Evolutionary conservation across 2,888 invertebrate genomes (phyloP), one percentile per base, ranked within the genome.

Genomic region (Dicyrtoma fusca): DNA sequence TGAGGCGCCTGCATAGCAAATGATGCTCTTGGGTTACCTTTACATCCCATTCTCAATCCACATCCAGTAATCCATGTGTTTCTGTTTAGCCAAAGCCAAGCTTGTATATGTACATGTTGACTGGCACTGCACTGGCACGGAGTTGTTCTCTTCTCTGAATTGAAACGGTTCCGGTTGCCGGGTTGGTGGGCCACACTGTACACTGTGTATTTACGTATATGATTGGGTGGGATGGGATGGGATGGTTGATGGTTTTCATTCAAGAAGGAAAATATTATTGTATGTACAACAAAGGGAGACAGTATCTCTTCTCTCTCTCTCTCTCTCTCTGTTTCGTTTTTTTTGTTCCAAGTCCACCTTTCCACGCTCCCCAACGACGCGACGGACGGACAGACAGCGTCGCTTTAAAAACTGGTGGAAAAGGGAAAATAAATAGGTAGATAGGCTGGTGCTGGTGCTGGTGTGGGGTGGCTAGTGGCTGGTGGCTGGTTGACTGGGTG

Each of bases 1-100:
- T 71, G 71, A 71, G 34, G 53, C 42, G 71, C 63, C 42, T 71
- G 63, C 63, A 71, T 71, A 71, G 1, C 34, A 53, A 71, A 71
- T 71, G 55, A 71, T 71, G 55, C 17, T 51, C 62, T 59, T 45
- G 26, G 8, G 44, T 44, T 64, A 64, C 23, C 23, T 63, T 63
- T 45, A 47, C 47, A 47, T 63, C 63, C 25, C 47, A 63, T 63
- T 63, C 23, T 23, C 63, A 63, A 63, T 63, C 63, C 63, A 19
- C 49, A 49, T 55, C 55, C 23, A 55, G 14, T 14, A 44, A 51
- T 45, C 62, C n/a, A 5, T 44, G 45, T 34, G 6, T 61, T 25
- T 57, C 57, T 57, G 57, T 61, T 1, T n/a, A n/a, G 1, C 10
- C 61, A n/a, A n/a, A 51, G 17, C 6, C 51, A 51, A 51, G 21